Base-by-base conservation (phyloP, 1,140 invertebrate species). In the Halotydeus destructor region DNA sequence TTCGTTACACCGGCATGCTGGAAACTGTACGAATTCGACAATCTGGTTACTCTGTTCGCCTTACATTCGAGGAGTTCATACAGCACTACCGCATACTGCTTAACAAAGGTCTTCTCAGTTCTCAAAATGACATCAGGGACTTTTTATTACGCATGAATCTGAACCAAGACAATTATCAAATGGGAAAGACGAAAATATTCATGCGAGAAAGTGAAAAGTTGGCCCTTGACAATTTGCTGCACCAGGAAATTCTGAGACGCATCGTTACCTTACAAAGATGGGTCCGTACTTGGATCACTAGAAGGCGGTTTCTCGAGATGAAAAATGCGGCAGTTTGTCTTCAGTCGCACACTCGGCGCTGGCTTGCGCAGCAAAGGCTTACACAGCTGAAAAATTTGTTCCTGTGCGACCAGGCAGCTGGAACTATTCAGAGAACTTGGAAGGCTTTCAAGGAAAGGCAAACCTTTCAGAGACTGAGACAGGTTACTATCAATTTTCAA, bases 21-120 rank as follows among this genome's bases (percentile, higher is more conserved):
- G 88, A 93, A 58, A 96, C 88, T 0, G 86, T 96, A 0, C 64
- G 86, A 52, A 94, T 96, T 38, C 64, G 88, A 36, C 84, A 89
- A 57, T 85, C 85, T 6, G 88, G 88, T 2, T 96, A 91, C 62
- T 89, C 88, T 56, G 85, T 93, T 32, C 65, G 88, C 25, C 65
- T 93, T 11, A 77, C 79, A 0, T 93, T 88, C 58, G 82, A 89
- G 57, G 84, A 91, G 60, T 94, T 94, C 58, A 82, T 86, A 45
- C 82, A 89, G 52, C 60, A 84, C 12, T 86, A 86, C 55, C 67
- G 85, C 51, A 91, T 93, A 58, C 60, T 96, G 38, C 57, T 96
- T 44, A 82, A 82, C 1, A 82, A 82, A 54, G 85, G 82, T 18
- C 56, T 83, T 28, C 57, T 80, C 1, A 78, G 78, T 57, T 77